Evolutionary conservation across 2,113 vertebrate genomes (phyloP).

Genomic region (Phalacrocorax carbo): DNA sequence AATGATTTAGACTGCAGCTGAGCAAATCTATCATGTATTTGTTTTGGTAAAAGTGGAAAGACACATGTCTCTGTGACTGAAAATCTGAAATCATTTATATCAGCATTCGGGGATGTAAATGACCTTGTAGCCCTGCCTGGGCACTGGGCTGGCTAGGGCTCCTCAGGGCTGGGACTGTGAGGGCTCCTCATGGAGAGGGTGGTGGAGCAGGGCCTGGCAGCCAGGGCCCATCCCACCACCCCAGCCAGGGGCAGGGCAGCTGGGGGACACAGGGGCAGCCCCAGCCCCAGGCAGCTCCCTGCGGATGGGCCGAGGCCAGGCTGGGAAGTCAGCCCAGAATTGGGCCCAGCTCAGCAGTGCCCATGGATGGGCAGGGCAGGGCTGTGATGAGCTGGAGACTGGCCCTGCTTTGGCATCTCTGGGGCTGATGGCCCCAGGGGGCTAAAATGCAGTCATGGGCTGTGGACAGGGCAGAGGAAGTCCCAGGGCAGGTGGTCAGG

Average conservation of each 20-base stretch:
- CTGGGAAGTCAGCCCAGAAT: too few species aligned
- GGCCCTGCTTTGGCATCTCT: neutral
- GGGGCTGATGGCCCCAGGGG: neutral
- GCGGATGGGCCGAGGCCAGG: too few species aligned
- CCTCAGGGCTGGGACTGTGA: neutral
- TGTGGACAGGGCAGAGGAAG: fast-evolving
- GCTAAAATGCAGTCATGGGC: neutral
- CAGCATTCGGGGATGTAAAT: neutral
- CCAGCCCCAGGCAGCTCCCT: neutral
- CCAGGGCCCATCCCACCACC: neutral
- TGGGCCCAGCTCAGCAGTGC: neutral
- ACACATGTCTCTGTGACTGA: neutral
- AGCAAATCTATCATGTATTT: neutral
- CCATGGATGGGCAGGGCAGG: neutral
- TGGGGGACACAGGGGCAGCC: neutral
- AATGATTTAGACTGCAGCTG: neutral
- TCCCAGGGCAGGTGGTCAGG: neutral
- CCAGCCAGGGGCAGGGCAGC: neutral
- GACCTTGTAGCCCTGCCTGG: too few species aligned
- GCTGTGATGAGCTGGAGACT: neutral
- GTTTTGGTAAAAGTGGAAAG: neutral
- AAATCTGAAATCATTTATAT: neutral
- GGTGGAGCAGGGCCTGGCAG: neutral
- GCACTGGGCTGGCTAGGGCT: neutral
- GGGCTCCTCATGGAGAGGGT: neutral